phyloP scores from a whole-genome alignment of 92 coral and sea anemone genomes.

The Epizoanthus stellaris region DNA sequence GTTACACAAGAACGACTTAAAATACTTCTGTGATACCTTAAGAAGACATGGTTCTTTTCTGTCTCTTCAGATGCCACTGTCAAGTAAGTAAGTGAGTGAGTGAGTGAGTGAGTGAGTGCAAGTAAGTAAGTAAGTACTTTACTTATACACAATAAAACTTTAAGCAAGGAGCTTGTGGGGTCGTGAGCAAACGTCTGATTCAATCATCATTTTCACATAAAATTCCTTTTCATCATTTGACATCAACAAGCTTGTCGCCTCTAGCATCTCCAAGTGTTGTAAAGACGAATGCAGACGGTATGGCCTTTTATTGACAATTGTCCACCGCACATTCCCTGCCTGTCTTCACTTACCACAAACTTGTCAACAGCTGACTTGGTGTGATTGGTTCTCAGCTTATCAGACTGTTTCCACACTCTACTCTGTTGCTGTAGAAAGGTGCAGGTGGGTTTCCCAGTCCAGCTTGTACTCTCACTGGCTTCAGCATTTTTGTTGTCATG shows the following conservation, averaged over 20 bases:
- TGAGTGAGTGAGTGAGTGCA: too few relatives aligned
- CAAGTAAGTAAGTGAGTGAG: too few relatives aligned
- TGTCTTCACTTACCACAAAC: slow-evolving; percentile 45
- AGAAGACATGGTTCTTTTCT: too few relatives aligned
- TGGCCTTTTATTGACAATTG: slow-evolving; percentile 52
- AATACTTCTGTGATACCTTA: too few relatives aligned
- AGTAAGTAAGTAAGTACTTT: too few relatives aligned
- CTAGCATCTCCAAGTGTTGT: slow-evolving; percentile 24
- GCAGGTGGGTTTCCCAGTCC: slow-evolving; percentile 31
- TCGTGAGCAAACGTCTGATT: background rate
- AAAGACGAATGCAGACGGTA: slow-evolving; percentile 37
- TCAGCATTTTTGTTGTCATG: slow-evolving; percentile 23
- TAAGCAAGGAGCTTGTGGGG: too few relatives aligned
- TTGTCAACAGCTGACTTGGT: slow-evolving; percentile 24
- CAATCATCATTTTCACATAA: slow-evolving; percentile 1
- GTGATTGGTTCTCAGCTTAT: background rate
- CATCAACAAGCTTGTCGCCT: slow-evolving; percentile 46
- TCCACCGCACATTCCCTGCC: slow-evolving; percentile 44
- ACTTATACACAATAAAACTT: too few relatives aligned
- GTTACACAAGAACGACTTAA: too few relatives aligned
- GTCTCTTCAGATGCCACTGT: too few relatives aligned
- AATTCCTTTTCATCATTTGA: slow-evolving; percentile 13
- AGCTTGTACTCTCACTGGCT: slow-evolving; percentile 36
- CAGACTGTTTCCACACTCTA: slow-evolving; percentile 39
- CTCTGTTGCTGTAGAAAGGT: slow-evolving; percentile 13